phyloP scores from a whole-genome alignment of 2,113 vertebrate genomes.

The Pycnonotus jocosus region DNA sequence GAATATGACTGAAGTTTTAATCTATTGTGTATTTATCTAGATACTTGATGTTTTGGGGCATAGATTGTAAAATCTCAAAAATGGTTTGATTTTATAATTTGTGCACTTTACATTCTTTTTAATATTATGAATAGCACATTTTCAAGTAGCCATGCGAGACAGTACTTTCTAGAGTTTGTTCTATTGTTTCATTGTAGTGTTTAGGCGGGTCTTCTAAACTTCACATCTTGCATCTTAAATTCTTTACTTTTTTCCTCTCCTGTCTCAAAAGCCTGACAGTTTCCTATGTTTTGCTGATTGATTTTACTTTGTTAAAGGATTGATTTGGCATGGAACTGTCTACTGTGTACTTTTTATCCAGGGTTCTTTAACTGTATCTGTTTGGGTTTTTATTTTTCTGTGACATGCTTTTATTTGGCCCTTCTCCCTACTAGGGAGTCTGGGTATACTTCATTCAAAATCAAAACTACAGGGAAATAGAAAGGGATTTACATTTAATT shows the following conservation, averaged over 20 bases:
- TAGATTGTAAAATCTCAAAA: slow-evolving; percentile 1
- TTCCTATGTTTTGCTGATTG: neutral
- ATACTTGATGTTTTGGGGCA: neutral
- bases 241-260: neutral
- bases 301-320: neutral
- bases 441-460: neutral
- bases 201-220: neutral
- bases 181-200: neutral
- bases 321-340: neutral
- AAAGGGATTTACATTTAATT: neutral
- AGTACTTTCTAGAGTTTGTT: neutral
- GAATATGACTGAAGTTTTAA: neutral
- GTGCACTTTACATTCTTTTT: neutral
- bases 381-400: neutral
- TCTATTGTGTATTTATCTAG: neutral
- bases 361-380: slow-evolving; percentile 9
- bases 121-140: neutral
- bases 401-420: slow-evolving; percentile 1
- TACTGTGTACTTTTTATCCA: neutral
- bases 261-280: neutral
- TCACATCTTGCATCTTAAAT: neutral
- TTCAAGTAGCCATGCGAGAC: neutral
- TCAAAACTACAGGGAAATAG: neutral
- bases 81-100: neutral
- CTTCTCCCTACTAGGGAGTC: neutral